A percentile compares a stretch with the other conserved stretches of the same genome.
Evolutionary conservation across 2,797 vertebrate species (phyloP).

Genomic region (Galago senegalensis): DNA sequence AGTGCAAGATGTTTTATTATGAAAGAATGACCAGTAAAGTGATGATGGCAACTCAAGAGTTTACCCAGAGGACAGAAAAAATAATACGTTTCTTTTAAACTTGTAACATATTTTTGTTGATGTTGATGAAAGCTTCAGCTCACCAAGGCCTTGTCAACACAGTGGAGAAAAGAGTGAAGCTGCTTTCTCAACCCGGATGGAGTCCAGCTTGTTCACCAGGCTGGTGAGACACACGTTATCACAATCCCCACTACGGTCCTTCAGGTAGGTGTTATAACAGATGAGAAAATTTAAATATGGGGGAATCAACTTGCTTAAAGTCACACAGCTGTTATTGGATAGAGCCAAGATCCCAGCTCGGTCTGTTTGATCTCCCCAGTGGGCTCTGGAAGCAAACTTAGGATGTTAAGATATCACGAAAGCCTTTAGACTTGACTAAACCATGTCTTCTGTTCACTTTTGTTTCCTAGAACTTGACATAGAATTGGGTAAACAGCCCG

Average conservation of each 20-base stretch:
- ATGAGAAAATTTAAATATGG: background rate
- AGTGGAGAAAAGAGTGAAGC: background rate
- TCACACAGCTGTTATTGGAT: background rate
- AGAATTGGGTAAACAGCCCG: background rate
- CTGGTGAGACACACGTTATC: background rate
- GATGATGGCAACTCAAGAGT: background rate
- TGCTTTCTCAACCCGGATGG: accelerated
- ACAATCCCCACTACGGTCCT: background rate
- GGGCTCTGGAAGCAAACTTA: background rate
- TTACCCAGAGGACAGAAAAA: background rate
- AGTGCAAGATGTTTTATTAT: background rate
- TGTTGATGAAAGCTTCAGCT: background rate
- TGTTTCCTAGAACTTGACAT: background rate
- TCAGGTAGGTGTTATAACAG: background rate
- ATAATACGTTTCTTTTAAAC: too few relatives aligned
- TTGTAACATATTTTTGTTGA: too few relatives aligned
- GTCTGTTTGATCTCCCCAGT: background rate
- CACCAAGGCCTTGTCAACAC: background rate
- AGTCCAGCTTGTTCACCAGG: background rate
- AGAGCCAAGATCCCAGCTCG: background rate
- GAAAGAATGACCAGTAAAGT: background rate
- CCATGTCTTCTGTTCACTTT: background rate
- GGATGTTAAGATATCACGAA: background rate
- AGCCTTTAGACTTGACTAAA: background rate
- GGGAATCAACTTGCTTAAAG: background rate